Base-by-base conservation (phyloP, 2,113 vertebrate species). In the Cyprinodon brontotheroides region DNA sequence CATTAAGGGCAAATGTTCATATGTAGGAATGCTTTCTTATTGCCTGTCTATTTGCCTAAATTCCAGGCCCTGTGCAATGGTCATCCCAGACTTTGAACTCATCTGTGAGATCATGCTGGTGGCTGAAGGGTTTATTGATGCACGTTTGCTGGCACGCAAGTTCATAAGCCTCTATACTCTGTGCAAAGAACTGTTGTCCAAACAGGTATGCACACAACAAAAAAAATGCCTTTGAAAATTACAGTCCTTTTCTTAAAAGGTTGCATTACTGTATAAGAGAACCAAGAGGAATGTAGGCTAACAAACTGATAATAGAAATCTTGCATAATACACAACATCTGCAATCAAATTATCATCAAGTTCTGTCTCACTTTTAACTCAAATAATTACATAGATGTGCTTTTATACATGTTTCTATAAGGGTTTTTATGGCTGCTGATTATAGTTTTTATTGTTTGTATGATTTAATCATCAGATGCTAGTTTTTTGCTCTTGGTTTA, bases 41-140 rank as follows among this genome's bases (percentile, higher is more conserved):
- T 3, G 10, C 12, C 12, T 4, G 14, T 1, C 22, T 0, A 37
- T 70, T 29, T 77, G 12, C 0, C 40, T 6, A 67, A 64, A 61
- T 15, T 67, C 29, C 82, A 95, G 92, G 72, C 91, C 91, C 50
- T 95, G 93, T 78, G 92, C 91, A 40, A 91, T 90, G 90, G 92
- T 96, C 69, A 95, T 96, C 88, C 94, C 94, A 68, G 93, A 94
- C 82, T 95, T 94, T 60, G 91, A 95, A 83, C 83, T 95, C 57
- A 95, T 96, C 29, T 96, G 94, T 91, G 95, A 95, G 91, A 94
- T 94, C 80, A 91, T 88, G 87, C 79, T 95, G 89, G 92, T 94
- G 41, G 94, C 91, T 15, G 95, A 95, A 82, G 91, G 94, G 60
- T 94, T 93, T 68, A 86, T 95, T 71, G 94, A 95, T 65, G 95